Evolutionary conservation across 2,888 invertebrate genomes (phyloP).

Genomic region (Papilio demoleus): DNA sequence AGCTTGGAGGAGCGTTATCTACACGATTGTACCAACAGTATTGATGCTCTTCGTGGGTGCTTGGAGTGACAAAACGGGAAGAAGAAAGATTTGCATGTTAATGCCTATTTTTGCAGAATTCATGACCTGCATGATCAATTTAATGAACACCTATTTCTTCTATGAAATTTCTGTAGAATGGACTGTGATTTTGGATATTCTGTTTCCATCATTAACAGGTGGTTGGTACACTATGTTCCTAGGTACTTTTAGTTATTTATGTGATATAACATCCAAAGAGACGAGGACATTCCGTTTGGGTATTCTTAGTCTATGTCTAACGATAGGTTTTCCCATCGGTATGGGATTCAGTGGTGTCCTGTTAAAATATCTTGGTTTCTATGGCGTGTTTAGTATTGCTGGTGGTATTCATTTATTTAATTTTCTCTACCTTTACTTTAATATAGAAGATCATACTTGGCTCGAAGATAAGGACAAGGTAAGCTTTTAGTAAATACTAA

Average conservation of each 20-base stretch:
- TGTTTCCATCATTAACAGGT: slow-evolving; percentile 80
- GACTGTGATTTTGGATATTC: slow-evolving; percentile 80
- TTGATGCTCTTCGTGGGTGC: slow-evolving; percentile 85
- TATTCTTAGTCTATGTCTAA: slow-evolving; percentile 76
- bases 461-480: slow-evolving; percentile 71
- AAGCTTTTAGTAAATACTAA: slow-evolving; percentile 43
- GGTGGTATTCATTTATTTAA: slow-evolving; percentile 70
- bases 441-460: slow-evolving; percentile 76
- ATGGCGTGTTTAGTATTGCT: slow-evolving; percentile 79
- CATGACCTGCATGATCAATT: slow-evolving; percentile 75
- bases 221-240: slow-evolving; percentile 84
- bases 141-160: slow-evolving; percentile 82
- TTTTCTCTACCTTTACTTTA: slow-evolving; percentile 73
- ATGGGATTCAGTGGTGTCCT: slow-evolving; percentile 75
- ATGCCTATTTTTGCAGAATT: slow-evolving; percentile 83
- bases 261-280: slow-evolving; percentile 82
- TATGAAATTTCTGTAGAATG: slow-evolving; percentile 80
- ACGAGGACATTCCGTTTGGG: slow-evolving; percentile 85
- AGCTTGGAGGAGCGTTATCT: slow-evolving; percentile 82
- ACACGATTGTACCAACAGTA: slow-evolving; percentile 79
- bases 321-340: slow-evolving; percentile 77
- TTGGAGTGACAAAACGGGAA: slow-evolving; percentile 85
- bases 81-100: slow-evolving; percentile 84
- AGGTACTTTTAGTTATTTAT: slow-evolving; percentile 84
- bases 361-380: slow-evolving; percentile 74